Evolutionary conservation across 92 coral and sea anemone species (phyloP).

Genomic region (Epizoanthus fatuus): DNA sequence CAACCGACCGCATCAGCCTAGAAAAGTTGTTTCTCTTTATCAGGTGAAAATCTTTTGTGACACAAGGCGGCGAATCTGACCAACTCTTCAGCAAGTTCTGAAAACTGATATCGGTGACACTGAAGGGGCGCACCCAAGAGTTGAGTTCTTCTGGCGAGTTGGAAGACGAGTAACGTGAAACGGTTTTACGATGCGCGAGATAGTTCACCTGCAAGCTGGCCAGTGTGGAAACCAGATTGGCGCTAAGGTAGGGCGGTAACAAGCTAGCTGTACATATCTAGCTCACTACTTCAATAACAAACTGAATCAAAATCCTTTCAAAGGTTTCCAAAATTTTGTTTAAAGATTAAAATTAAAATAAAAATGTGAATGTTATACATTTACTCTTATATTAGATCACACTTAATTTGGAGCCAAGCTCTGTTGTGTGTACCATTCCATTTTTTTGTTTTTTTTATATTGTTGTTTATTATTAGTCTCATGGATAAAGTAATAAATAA

Average conservation of each 20-base stretch:
- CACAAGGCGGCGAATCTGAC: constrained; percentile 1
- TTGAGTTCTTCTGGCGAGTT: background rate
- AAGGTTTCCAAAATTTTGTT: no score
- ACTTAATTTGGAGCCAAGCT: no score
- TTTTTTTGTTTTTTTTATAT: no score
- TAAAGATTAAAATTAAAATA: no score
- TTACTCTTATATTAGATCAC: no score
- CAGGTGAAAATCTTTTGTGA: constrained; percentile 1
- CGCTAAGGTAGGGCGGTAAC: constrained; percentile 74
- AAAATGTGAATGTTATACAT: no score
- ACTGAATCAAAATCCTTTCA: background rate
- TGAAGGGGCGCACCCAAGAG: background rate
- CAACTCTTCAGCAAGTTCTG: background rate
- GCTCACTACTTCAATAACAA: background rate
- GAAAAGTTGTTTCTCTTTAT: background rate
- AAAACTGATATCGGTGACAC: background rate
- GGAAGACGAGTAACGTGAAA: background rate
- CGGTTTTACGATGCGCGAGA: constrained; percentile 83
- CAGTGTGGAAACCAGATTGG: constrained; percentile 99
- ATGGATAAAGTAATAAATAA: no score
- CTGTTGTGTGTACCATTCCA: no score
- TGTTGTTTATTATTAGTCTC: no score
- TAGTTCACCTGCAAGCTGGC: constrained; percentile 96
- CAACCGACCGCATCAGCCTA: constrained; percentile 3
- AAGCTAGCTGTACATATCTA: background rate